Evolutionary conservation across 1,140 invertebrate genomes (phyloP).

Genomic region (Oppia nitens): DNA sequence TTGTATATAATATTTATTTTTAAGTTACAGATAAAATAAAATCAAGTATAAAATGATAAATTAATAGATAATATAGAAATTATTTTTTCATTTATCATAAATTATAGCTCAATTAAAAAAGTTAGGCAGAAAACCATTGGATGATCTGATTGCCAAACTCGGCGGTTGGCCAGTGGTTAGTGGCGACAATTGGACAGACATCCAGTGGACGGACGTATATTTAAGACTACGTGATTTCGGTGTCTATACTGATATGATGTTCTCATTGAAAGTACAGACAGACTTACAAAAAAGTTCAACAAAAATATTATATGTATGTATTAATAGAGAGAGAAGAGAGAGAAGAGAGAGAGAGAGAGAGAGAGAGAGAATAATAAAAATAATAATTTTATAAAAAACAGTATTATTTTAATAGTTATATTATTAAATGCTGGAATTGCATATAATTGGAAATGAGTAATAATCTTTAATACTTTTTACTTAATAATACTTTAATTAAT

Average conservation of each 20-base stretch:
- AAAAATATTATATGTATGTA: conserved; percentile 26
- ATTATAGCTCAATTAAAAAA: conserved; percentile 3
- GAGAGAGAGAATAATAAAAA: too few species aligned
- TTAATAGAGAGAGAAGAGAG: too few species aligned
- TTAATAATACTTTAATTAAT: too few species aligned
- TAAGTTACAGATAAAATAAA: not conserved
- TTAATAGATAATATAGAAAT: too few species aligned
- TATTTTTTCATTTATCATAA: not conserved
- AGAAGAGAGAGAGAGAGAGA: too few species aligned
- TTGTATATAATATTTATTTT: conserved; percentile 32
- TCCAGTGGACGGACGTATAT: conserved; percentile 62
- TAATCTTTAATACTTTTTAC: too few species aligned
- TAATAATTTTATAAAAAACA: too few species aligned
- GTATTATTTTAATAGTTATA: too few species aligned
- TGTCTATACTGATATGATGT: conserved; percentile 72
- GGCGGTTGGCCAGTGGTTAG: conserved; percentile 80
- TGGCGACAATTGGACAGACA: conserved; percentile 39
- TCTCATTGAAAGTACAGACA: conserved; percentile 74
- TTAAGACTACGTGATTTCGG: conserved; percentile 58
- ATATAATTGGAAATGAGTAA: too few species aligned
- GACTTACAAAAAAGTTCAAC: conserved; percentile 62
- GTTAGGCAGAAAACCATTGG: not conserved
- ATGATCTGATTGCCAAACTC: conserved; percentile 29
- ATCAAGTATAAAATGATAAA: too few species aligned
- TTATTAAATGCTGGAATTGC: too few species aligned